Percentiles rank a stretch among this genome's conserved stretches.
Conservation (phyloP, 2,797 vertebrate species). For the Clarias platycephalus region DNA sequence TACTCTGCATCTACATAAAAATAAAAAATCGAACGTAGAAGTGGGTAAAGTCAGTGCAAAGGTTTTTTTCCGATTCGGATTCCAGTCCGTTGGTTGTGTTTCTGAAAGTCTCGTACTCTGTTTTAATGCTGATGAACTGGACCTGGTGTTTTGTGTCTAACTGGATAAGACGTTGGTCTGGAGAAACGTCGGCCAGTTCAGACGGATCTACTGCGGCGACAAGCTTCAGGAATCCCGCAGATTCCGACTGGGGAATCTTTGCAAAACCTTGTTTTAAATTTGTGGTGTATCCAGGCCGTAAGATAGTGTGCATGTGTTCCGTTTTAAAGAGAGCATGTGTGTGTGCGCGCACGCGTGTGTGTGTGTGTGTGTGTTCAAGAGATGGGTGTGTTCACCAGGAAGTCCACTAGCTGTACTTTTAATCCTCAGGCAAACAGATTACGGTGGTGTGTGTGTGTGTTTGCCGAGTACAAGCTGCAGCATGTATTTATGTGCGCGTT, state of each 20-base stretch:
- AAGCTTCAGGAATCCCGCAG: neutral
- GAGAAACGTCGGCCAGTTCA: neutral
- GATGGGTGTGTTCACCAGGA: neutral
- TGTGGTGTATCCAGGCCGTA: neutral
- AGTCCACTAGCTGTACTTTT: neutral
- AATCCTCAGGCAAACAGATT: neutral
- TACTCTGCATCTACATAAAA: neutral
- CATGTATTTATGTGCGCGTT: neutral
- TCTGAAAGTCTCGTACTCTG: neutral
- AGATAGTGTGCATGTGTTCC: neutral
- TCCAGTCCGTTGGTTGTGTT: neutral
- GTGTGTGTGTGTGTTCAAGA: neutral
- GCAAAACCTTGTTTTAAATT: neutral
- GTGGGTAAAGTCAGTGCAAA: slow-evolving; percentile 10
- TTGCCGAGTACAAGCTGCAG: neutral
- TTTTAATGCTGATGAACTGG: slow-evolving; percentile 15
- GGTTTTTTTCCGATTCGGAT: neutral
- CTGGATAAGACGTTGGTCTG: neutral
- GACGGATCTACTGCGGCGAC: neutral
- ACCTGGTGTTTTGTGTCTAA: neutral
- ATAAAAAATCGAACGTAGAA: neutral
- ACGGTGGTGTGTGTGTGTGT: neutral
- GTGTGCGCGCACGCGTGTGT: too few relatives aligned
- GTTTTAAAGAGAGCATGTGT: too few relatives aligned
- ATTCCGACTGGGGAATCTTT: neutral